A percentile compares a stretch with the other conserved stretches of the same genome.
These are phyloP conservation scores for Oncorhynchus mykiss DNA, from an alignment of 2,113 vertebrate species.

Conservation along the genomic window DNA sequence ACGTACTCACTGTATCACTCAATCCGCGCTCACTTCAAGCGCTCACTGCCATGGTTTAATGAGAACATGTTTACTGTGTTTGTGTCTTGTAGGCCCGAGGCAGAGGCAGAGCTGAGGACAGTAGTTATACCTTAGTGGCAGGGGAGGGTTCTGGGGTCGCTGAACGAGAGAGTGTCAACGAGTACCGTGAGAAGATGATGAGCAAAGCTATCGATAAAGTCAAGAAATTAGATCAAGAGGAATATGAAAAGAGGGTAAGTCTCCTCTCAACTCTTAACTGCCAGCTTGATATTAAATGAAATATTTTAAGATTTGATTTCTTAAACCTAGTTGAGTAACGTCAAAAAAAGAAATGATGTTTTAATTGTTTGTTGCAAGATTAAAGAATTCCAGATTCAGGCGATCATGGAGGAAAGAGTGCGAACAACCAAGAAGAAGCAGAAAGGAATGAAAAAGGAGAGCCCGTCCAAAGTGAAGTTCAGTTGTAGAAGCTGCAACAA, in stretches of 20 bases:
- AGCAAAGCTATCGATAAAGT: slow-evolving; percentile 84
- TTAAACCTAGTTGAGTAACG: too few relatives aligned
- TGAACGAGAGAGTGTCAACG: slow-evolving; percentile 85
- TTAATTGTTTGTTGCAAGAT: slow-evolving; percentile 73
- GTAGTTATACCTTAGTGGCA: slow-evolving; percentile 85
- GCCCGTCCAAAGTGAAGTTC: slow-evolving; percentile 79
- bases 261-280: background rate
- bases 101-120: slow-evolving; percentile 76
- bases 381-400: slow-evolving; percentile 81
- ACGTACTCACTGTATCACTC: too few relatives aligned
- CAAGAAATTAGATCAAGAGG: slow-evolving; percentile 69
- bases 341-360: background rate
- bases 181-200: slow-evolving; percentile 89
- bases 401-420: slow-evolving; percentile 81
- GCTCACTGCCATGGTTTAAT: too few relatives aligned
- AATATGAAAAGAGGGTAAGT: slow-evolving; percentile 81
- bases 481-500: slow-evolving; percentile 80
- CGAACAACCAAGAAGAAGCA: slow-evolving; percentile 70
- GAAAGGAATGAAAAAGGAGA: slow-evolving; percentile 70
- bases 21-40: too few relatives aligned
- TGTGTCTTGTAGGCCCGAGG: too few relatives aligned
- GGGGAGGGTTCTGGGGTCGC: slow-evolving; percentile 78
- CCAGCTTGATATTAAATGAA: too few relatives aligned
- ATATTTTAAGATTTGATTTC: too few relatives aligned
- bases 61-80: too few relatives aligned